Base-by-base conservation (phyloP, 2,888 invertebrate genomes). In the Liopterus haemorrhoidalis region DNA sequence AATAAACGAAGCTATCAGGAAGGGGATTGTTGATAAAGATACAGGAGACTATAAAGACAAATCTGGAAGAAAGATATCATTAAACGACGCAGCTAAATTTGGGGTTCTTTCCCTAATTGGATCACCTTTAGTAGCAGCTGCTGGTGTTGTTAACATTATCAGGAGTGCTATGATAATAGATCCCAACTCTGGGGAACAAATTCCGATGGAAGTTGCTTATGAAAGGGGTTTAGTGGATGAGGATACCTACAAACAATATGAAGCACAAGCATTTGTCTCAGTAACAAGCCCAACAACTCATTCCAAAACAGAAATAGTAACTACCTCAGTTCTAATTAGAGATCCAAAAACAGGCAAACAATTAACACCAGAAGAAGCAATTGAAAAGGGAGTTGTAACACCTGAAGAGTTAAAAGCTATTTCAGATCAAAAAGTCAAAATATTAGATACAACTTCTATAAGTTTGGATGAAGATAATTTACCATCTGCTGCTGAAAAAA, bases 131-230 rank as follows among this genome's bases (percentile, higher is more conserved):
- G 75, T 82, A 4, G 84, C 82, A 4, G 79, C 81, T 1, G 78
- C 82, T 45, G 79, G 81, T 53, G 75, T 81, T 1, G 74, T 83
- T 42, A 79, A 82, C 63, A 74, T 81, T 1, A 75, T 85, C 3
- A 75, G 71, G 53, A 72, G 60, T 51, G 72, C 75, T 3, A 79
- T 84, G 71, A 77, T 85, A 9, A 70, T 78, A 42, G 90, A 93
- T 66, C 89, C 92, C 1, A 78, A 76, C 55, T 85, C 88, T 1
- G 89, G 87, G 2, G 81, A 87, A 61, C 79, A 81, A 60, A 72
- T 90, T 53, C 85, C 86, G 1, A 76, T 88, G 55, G 84, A 87
- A 65, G 82, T 85, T 39, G 92, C 92, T 2, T 78, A 87, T 53
- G 78, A 84, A 61, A 74, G 81, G 49, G 89, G 88, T 5, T 66